A percentile compares a stretch with the other conserved stretches of the same genome.
These are phyloP conservation scores for Mylabris phalerata DNA, from an alignment of 1,140 invertebrate species.

Conservation along the genomic window DNA sequence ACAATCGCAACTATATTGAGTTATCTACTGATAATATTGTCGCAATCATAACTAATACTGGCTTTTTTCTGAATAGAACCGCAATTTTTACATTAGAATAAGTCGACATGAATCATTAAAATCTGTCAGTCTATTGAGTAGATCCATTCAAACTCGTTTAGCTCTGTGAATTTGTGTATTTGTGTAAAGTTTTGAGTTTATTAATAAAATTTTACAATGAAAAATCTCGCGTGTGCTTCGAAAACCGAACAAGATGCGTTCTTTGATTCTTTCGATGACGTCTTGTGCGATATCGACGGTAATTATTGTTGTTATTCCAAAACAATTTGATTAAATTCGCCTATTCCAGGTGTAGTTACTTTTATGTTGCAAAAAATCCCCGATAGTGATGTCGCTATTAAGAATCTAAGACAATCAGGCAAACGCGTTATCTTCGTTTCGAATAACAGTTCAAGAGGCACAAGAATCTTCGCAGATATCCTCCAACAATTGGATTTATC, in stretches of 20 bases:
- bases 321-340: too few species aligned
- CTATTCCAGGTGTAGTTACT: slow-evolving; percentile 27
- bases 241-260: slow-evolving; percentile 1
- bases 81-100: too few species aligned
- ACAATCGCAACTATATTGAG: too few species aligned
- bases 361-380: slow-evolving; percentile 20
- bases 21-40: too few species aligned
- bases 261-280: slow-evolving; percentile 3
- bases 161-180: too few species aligned
- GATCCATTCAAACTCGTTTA: too few species aligned
- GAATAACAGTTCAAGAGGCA: slow-evolving; percentile 28
- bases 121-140: too few species aligned
- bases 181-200: too few species aligned
- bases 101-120: too few species aligned
- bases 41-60: too few species aligned
- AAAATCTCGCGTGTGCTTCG: not conserved
- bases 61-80: too few species aligned
- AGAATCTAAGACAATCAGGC: slow-evolving; percentile 24
- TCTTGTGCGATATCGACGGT: slow-evolving; percentile 8
- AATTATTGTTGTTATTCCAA: not conserved
- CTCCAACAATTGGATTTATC: slow-evolving; percentile 13
- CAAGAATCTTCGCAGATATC: slow-evolving; percentile 12
- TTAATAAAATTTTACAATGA: not conserved
- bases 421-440: slow-evolving; percentile 35
- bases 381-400: slow-evolving; percentile 24